Conservation (phyloP, 2,797 vertebrate species). For the Phyllotis vaccarum region DNA sequence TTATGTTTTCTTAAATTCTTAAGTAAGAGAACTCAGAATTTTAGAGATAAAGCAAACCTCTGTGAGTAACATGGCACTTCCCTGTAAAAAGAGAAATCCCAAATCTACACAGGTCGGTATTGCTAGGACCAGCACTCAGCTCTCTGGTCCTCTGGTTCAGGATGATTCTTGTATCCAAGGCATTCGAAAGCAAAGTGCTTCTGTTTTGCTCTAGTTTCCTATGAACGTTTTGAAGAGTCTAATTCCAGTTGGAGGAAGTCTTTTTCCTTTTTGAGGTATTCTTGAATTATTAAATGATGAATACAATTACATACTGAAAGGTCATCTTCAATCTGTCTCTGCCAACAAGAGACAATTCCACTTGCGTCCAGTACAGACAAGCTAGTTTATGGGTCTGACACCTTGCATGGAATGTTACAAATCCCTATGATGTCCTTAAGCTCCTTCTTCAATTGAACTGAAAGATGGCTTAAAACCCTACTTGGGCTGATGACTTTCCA, state of each 20-base stretch:
- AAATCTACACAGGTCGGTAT: background rate
- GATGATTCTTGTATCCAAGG: background rate
- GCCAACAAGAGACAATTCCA: conserved; percentile 17
- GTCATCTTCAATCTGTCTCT: conserved; percentile 77
- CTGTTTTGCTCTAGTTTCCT: conserved; percentile 46
- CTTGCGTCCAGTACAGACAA: background rate
- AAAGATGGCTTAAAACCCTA: conserved; percentile 73
- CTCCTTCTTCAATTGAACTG: conserved; percentile 71
- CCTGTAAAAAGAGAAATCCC: background rate
- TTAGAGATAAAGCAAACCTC: conserved; percentile 47
- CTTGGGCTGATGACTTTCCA: conserved; percentile 13
- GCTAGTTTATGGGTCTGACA: conserved; percentile 76
- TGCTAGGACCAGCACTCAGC: background rate
- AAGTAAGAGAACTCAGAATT: conserved; percentile 61
- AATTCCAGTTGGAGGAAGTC: conserved; percentile 42
- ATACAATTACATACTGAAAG: conserved; percentile 78
- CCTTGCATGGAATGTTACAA: conserved; percentile 74
- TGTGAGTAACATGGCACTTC: background rate
- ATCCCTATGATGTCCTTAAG: conserved; percentile 76
- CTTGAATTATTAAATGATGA: conserved; percentile 77
- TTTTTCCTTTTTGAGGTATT: conserved; percentile 58
- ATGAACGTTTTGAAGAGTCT: background rate
- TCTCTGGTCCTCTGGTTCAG: background rate
- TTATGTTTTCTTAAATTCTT: conserved; percentile 62
- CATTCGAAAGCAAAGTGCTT: background rate